A percentile compares a stretch with the other conserved stretches of the same genome.
phyloP scores from a whole-genome alignment of 2,113 vertebrate genomes.

The Anser cygnoides region DNA sequence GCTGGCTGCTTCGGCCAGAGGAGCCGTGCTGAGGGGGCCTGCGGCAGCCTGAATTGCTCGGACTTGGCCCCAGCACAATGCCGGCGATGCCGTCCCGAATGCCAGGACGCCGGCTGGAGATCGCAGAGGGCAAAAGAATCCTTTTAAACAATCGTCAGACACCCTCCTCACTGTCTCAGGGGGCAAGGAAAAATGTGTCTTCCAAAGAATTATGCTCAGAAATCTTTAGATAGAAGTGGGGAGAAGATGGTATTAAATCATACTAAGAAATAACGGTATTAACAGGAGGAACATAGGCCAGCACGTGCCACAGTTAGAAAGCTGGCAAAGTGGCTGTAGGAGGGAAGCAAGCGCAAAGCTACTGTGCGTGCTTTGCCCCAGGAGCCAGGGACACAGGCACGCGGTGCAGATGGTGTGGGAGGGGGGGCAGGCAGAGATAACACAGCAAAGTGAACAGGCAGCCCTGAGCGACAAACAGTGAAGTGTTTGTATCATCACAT shows the following conservation, averaged over 20 bases:
- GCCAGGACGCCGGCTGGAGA: not conserved
- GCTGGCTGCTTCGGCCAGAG: not conserved
- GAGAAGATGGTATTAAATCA: not conserved
- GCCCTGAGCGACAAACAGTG: not conserved
- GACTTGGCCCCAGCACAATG: not conserved
- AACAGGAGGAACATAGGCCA: not conserved
- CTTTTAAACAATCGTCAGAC: not conserved
- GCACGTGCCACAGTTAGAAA: not conserved
- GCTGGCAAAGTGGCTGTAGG: not conserved
- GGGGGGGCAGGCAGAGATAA: not conserved
- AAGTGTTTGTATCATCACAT: not conserved
- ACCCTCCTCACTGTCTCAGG: not conserved
- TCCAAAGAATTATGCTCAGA: not conserved
- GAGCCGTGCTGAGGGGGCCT: not conserved
- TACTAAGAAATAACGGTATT: not conserved
- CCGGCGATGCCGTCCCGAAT: not conserved
- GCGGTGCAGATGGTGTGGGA: not conserved
- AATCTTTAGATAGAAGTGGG: not conserved
- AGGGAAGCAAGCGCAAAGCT: not conserved
- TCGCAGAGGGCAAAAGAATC: not conserved
- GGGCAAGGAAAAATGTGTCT: rapidly evolving
- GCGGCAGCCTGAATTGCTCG: not conserved
- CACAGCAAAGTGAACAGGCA: not conserved
- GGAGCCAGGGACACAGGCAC: not conserved
- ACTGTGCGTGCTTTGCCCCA: rapidly evolving